These are phyloP conservation scores for Bellardia bayeri DNA, from an alignment of 2,888 invertebrate species.

Conservation along the genomic window DNA sequence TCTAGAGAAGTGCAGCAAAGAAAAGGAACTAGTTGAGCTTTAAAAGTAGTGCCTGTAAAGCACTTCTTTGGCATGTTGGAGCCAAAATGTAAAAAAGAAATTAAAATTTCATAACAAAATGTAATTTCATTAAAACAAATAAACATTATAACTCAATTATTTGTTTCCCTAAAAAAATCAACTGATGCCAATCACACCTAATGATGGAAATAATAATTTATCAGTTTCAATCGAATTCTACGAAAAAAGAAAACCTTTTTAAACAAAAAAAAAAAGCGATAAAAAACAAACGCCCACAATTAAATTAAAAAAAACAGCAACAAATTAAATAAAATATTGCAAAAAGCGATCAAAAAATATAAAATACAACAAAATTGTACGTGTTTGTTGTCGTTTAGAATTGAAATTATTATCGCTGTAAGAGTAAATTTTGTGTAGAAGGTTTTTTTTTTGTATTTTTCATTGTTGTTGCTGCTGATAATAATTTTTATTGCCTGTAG, in stretches of 20 bases:
- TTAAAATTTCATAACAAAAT: no score
- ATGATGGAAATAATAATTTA: constrained; percentile 26
- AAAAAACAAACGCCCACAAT: constrained; percentile 67
- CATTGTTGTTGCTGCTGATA: constrained; percentile 62
- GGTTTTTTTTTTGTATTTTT: constrained; percentile 48
- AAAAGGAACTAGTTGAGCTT: no score
- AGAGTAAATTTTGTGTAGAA: constrained; percentile 48
- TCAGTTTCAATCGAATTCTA: constrained; percentile 47
- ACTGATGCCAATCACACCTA: constrained; percentile 32
- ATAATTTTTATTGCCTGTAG: constrained; percentile 69
- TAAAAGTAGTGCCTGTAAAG: no score
- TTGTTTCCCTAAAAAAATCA: not conserved
- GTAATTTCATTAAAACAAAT: no score
- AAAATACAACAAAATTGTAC: constrained; percentile 50
- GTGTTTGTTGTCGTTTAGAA: constrained; percentile 65
- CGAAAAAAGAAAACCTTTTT: constrained; percentile 3
- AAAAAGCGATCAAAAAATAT: constrained; percentile 61
- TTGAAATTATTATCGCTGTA: constrained; percentile 54
- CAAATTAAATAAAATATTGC: constrained; percentile 43
- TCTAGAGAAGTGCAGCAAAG: no score
- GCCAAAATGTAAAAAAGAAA: no score
- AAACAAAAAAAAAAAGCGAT: constrained; percentile 22
- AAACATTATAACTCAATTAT: no score
- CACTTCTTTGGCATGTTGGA: no score
- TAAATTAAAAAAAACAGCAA: constrained; percentile 47